Evolutionary conservation across 2,113 vertebrate species (phyloP), one percentile per base, ranked within the genome.

Genomic region (Lethenteron camtschaticum): DNA sequence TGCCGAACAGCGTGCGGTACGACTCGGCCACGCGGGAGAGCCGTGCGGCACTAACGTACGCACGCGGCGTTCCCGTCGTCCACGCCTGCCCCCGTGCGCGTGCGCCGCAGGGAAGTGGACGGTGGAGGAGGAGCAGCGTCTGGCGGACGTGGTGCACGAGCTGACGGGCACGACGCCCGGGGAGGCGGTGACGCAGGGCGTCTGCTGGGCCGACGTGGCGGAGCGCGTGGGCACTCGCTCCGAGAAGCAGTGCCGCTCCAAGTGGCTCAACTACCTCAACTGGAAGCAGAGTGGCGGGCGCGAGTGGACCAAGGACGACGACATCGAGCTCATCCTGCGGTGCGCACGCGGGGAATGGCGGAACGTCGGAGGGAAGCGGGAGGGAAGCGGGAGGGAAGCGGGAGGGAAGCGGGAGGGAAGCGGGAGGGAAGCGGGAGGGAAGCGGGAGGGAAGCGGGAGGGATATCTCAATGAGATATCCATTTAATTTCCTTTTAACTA

Each of bases 231-330:
- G 88, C 72, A 90, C 90, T 0, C 87, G 94, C 75, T 99, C 94
- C 2, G 94, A 99, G 81, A 99, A 99, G 73, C 94, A 99, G 59
- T 99, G 94, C 72, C 90, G 94, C 68, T 99, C 94, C 1, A 99
- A 99, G 63, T 99, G 94, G 94, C 82, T 99, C 71, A 99, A 99
- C 79, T 99, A 99, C 81, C 83, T 99, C 72, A 99, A 99, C 84
- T 99, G 94, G 94, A 99, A 99, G 74, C 94, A 99, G 74, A 96
- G 90, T 16, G 94, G 94, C 56, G 94, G 94, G 13, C 95, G 91
- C 1, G 92, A 96, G 73, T 99, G 92, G 94, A 96, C 85, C 74
- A 96, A 96, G 80, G 94, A 95, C 73, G 89, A 99, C 71, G 94
- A 99, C 81, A 85, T 94, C 74, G 89, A 85, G 77, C 83, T 96